These are phyloP conservation scores for Acanthosoma haemorrhoidale DNA, from an alignment of 2,888 invertebrate genomes.

Conservation along the genomic window DNA sequence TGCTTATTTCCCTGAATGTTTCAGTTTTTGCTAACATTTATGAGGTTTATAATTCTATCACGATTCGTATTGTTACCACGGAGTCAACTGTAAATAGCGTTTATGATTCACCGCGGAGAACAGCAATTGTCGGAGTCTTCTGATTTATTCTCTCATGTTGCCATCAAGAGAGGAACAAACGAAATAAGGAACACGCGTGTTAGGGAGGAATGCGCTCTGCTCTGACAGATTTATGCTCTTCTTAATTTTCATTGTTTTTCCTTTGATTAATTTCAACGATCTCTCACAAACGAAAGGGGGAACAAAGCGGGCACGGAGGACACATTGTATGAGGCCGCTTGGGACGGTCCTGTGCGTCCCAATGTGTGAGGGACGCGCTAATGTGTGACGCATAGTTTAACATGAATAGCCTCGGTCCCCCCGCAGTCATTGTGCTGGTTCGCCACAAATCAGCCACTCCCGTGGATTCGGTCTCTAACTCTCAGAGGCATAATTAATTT, in stretches of 20 bases:
- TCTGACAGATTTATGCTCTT: background rate
- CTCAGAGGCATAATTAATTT: background rate
- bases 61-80: no score
- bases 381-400: conserved; percentile 29
- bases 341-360: background rate
- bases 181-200: background rate
- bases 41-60: no score
- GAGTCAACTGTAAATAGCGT: no score
- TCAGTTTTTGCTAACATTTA: no score
- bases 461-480: background rate
- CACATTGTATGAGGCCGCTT: background rate
- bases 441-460: conserved; percentile 20
- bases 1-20: no score
- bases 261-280: conserved; percentile 5
- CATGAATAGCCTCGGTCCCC: conserved; percentile 16
- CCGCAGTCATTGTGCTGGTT: conserved; percentile 6
- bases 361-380: background rate
- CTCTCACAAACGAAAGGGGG: no score
- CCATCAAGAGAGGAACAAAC: no score
- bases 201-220: background rate
- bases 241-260: conserved; percentile 12
- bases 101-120: no score
- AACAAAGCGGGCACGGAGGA: background rate
- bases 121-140: no score
- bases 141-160: background rate